A percentile compares a stretch with the other conserved stretches of the same genome.
These are phyloP conservation scores for Drosophila aldrichi DNA, from an alignment of 2,888 invertebrate genomes.

Conservation along the genomic window DNA sequence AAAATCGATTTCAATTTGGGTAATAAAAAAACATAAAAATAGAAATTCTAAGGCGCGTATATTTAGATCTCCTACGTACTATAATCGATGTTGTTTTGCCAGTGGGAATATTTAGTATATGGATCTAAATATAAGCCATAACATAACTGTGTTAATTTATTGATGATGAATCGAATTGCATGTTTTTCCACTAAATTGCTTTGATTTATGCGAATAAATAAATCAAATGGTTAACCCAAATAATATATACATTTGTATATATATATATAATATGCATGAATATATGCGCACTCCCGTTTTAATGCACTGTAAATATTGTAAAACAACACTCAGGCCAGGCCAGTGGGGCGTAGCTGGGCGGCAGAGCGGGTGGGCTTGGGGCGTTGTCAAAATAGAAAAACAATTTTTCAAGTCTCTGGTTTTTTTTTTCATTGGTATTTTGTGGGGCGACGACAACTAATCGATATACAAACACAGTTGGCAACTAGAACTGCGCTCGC, in stretches of 20 bases:
- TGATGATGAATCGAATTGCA: conserved; percentile 11
- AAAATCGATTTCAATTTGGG: neutral
- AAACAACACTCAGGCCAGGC: conserved; percentile 21
- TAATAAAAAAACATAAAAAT: neutral
- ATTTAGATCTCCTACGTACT: neutral
- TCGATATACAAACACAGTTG: conserved; percentile 75
- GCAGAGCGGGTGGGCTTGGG: neutral
- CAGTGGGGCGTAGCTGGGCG: neutral
- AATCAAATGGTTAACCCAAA: conserved; percentile 43
- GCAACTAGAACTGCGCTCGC: conserved; percentile 41
- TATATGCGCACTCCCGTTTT: conserved; percentile 11
- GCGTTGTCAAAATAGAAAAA: conserved; percentile 40
- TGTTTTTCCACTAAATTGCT: conserved; percentile 24
- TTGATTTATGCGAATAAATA: conserved; percentile 47
- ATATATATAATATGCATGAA: neutral
- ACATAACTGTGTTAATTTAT: conserved; percentile 1
- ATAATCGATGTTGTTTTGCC: neutral
- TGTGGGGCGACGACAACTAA: conserved; percentile 57
- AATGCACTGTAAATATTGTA: conserved; percentile 27
- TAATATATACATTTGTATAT: no score
- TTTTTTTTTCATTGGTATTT: conserved; percentile 1
- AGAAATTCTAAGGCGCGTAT: neutral
- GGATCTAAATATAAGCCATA: neutral
- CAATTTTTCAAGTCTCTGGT: conserved; percentile 22
- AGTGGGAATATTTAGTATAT: neutral